Percentiles rank a stretch among this genome's conserved stretches.
Conservation (phyloP, 35 echinoderm and acorn worm genomes). For the Patiria miniata region DNA sequence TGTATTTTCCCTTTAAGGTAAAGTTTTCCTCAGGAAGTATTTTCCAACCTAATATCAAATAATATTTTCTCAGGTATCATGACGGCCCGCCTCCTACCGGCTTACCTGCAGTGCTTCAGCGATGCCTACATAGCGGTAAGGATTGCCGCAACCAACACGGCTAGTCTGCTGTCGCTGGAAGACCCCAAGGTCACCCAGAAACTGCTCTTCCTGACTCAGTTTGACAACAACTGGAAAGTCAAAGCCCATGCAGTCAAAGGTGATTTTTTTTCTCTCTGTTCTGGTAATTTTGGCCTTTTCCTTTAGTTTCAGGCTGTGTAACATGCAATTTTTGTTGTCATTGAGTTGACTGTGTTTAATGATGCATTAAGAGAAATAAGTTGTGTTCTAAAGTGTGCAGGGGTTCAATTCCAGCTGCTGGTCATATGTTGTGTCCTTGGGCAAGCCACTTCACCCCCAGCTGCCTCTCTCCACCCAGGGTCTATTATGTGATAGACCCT, state of each 20-base stretch:
- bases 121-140: conserved; percentile 92
- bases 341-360: background rate
- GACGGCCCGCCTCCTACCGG: conserved; percentile 92
- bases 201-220: conserved; percentile 91
- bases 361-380: background rate
- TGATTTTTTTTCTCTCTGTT: background rate
- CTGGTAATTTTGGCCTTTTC: no score
- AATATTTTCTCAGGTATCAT: conserved; percentile 71
- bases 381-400: no score
- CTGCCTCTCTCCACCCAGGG: no score
- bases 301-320: no score
- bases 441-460: no score
- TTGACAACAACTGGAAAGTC: conserved; percentile 98
- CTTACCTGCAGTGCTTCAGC: conserved; percentile 88
- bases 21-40: no score
- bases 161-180: conserved; percentile 68
- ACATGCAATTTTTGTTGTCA: no score
- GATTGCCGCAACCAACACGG: conserved; percentile 82
- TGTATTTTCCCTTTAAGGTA: no score
- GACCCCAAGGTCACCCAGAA: conserved; percentile 80
- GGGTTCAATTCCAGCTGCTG: no score
- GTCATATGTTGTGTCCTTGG: no score
- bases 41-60: no score
- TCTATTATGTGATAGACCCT: no score
- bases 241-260: conserved; percentile 99